Conservation (phyloP, 2,797 vertebrate genomes). For the Sciaenops ocellatus region DNA sequence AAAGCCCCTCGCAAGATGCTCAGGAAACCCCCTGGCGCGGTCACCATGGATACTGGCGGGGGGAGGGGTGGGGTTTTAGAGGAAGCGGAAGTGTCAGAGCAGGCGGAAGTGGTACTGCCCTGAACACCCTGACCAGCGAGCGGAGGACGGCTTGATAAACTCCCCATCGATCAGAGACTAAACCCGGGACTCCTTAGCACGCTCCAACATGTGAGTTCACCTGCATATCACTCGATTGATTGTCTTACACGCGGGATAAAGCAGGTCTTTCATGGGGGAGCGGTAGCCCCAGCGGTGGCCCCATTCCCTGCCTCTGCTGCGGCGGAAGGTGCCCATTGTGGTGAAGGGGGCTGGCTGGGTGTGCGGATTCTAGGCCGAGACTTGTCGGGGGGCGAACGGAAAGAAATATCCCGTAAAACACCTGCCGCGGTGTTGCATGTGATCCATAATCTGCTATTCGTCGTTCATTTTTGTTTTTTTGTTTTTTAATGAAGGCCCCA, state of each 20-base stretch:
- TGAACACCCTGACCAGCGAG: constrained; percentile 88
- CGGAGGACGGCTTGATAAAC: constrained; percentile 86
- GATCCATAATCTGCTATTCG: neutral
- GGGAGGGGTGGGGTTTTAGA: constrained; percentile 85
- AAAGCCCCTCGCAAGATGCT: constrained; percentile 82
- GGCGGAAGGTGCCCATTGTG: constrained; percentile 87
- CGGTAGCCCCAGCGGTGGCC: constrained; percentile 52
- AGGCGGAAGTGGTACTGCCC: constrained; percentile 92
- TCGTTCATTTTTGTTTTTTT: neutral
- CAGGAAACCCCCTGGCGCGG: constrained; percentile 83
- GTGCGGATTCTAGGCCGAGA: constrained; percentile 83
- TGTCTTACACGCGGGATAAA: constrained; percentile 2
- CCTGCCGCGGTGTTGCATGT: neutral
- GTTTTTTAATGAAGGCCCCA: neutral
- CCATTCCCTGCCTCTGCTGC: constrained; percentile 73
- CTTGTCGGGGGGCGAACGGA: constrained; percentile 61
- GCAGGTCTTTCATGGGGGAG: neutral
- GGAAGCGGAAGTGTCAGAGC: constrained; percentile 92
- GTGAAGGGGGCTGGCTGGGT: constrained; percentile 77
- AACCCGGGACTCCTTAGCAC: constrained; percentile 81
- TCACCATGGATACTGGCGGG: constrained; percentile 83
- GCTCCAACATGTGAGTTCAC: constrained; percentile 85
- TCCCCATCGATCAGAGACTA: constrained; percentile 82
- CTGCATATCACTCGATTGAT: constrained; percentile 47
- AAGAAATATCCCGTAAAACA: constrained; percentile 40